These are phyloP conservation scores for Frankliniella intonsa DNA, from an alignment of 2,888 invertebrate genomes.

Conservation along the genomic window DNA sequence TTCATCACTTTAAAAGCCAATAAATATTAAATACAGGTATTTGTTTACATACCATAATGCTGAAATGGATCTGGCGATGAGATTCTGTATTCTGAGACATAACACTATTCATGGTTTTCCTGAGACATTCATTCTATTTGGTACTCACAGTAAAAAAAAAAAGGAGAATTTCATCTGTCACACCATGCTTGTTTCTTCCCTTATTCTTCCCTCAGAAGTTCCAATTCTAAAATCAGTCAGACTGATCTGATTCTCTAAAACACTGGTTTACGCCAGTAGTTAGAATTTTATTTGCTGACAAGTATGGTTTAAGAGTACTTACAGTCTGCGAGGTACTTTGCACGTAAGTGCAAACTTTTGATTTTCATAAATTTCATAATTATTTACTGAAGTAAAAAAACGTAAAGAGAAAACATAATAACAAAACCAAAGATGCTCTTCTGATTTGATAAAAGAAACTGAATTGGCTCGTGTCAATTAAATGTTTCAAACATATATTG, in stretches of 20 bases:
- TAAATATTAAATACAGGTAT: slow-evolving; percentile 5
- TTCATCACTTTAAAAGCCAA: slow-evolving; percentile 1
- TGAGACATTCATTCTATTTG: slow-evolving; percentile 12
- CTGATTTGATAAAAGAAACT: not conserved
- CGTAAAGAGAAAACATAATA: not conserved
- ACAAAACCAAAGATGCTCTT: not conserved
- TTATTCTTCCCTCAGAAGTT: not conserved
- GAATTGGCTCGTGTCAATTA: too few relatives aligned
- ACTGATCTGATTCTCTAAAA: not conserved
- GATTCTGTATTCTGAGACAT: not conserved
- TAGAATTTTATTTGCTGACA: not conserved
- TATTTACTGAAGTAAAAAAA: not conserved
- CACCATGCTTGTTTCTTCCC: not conserved
- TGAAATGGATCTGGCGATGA: not conserved
- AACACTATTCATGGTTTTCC: slow-evolving; percentile 14
- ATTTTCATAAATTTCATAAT: not conserved
- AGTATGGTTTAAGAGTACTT: not conserved
- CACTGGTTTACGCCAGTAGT: not conserved
- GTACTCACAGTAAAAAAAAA: not conserved
- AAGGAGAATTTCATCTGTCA: not conserved
- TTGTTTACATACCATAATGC: too few relatives aligned
- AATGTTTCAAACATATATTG: too few relatives aligned
- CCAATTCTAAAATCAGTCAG: not conserved
- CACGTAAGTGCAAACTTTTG: not conserved
- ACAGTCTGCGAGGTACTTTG: not conserved